Base-by-base conservation (phyloP, 2,113 vertebrate genomes). In the Periophthalmodon schlosseri region DNA sequence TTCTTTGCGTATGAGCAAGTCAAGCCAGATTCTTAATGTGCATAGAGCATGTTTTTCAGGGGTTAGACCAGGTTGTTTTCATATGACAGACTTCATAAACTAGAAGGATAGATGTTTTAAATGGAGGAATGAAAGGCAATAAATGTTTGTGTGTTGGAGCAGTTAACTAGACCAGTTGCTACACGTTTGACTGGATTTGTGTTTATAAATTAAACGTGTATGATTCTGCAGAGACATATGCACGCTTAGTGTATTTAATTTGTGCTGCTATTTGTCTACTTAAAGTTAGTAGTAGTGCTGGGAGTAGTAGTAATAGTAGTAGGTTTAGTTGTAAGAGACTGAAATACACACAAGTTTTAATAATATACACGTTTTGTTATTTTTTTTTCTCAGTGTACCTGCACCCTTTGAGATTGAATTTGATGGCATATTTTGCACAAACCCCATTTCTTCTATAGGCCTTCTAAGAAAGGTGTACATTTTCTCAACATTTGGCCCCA, bases 401-500 rank as follows among this genome's bases (percentile, higher is more conserved):
- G 28, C 6, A 34, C 15, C 33, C 14, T 7, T 34, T 63, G 33
- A 18, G 3, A n/a, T 46, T 20, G 11, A 12, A 12, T 9, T 65
- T 33, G 61, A 65, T 65, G 61, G 15, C 11, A 21, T 44, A 49
- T 21, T 24, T 68, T 23, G 60, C 5, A 54, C 9, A 8, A 0
- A n/a, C 6, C 10, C 16, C 8, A 46, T 65, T 57, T 61, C 28
- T 7, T 24, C 57, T 54, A 34, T 9, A 6, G 18, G n/a, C 3
- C 23, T 73, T 82, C 50, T 16, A 70, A 74, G 63, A 83, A 80
- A 69, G 63, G 65, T 49, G 23, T 68, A 36, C 44, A 67, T 56
- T 39, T 68, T 44, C 24, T 16, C 68, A 73, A 78, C 78, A 70
- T 81, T 84, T 84, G 80, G 70, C 70, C 63, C 60, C 56, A 64